Base-by-base conservation (phyloP, 1,140 invertebrate species). In the Temnothorax nylanderi region DNA sequence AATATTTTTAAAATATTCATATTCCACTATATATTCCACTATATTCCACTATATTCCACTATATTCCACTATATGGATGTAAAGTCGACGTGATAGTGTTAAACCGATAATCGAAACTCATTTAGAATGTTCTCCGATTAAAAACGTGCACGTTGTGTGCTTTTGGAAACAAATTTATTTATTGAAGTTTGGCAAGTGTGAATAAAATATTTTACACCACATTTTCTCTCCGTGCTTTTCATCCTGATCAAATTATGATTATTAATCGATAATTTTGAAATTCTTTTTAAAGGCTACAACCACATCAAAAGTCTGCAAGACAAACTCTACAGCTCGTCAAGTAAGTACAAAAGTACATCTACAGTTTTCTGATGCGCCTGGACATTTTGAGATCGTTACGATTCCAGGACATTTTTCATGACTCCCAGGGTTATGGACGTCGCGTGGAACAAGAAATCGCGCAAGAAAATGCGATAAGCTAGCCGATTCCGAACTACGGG, bases 381-480 rank as follows among this genome's bases (percentile, higher is more conserved):
- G 65, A 34, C 62, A 21, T 67, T 34, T 69, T 41, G 44, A 84
- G 54, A 72, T 72, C 56, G 71, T 87, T 87, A 64, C 74, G 44
- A 75, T 87, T 80, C 49, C 67, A 32, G 47, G 58, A 69, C 77
- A 74, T 86, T 87, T 80, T 81, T 78, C 85, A 77, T 58, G n/a
- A 13, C 11, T 69, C 49, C 76, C 41, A 44, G 41, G 67, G 13
- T 67, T 65, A 86, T 81, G 60, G 51, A 67, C 76, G 85, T 54
- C 60, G 49, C 62, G 13, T 32, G 56, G 76, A 71, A 47, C 77
- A 76, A 82, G 89, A 91, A 91, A 87, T 86, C 85, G 71, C 58
- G 88, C 67, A 91, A 91, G 88, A 90, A 90, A 86, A 26, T 37
- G 71, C 89, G 90, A 89, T 89, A 90, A 89, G 85, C 89, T 74